Percentiles rank a stretch among this genome's conserved stretches.
phyloP scores from a whole-genome alignment of 1,140 invertebrate species.

The Drosophila kikkawai region DNA sequence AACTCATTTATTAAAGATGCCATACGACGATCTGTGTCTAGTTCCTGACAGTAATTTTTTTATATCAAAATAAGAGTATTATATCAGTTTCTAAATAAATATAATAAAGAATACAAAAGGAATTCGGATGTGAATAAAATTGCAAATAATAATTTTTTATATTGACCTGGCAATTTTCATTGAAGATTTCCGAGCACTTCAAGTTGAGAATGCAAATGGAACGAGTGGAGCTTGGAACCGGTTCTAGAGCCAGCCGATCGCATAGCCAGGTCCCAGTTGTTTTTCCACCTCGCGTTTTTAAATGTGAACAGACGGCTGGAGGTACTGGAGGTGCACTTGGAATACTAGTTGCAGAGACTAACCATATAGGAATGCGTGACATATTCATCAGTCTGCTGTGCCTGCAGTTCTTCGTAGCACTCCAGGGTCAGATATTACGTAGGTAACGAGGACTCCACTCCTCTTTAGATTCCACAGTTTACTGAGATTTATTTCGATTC shows the following conservation, averaged over 20 bases:
- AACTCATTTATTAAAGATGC: neutral
- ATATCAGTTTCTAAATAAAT: neutral
- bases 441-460: conserved; percentile 21
- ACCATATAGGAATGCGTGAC: conserved; percentile 27
- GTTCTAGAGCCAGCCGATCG: conserved; percentile 5
- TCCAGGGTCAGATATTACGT: conserved; percentile 35
- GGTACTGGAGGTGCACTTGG: conserved; percentile 19
- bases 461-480: neutral
- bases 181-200: conserved; percentile 1
- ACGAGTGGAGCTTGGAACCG: conserved; percentile 20
- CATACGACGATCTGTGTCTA: no score
- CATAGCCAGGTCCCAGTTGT: neutral
- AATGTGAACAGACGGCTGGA: conserved; percentile 19
- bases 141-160: neutral
- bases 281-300: conserved; percentile 9
- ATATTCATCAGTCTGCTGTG: conserved; percentile 6
- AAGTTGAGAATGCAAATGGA: conserved; percentile 34
- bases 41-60: neutral
- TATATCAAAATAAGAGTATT: no score
- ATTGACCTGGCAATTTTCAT: neutral
- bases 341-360: neutral
- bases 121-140: neutral
- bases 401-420: conserved; percentile 4
- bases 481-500: neutral
- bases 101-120: no score